A percentile compares a stretch with the other conserved stretches of the same genome.
These are phyloP conservation scores for Daubentonia madagascariensis DNA, from an alignment of 2,113 vertebrate genomes.

Conservation along the genomic window DNA sequence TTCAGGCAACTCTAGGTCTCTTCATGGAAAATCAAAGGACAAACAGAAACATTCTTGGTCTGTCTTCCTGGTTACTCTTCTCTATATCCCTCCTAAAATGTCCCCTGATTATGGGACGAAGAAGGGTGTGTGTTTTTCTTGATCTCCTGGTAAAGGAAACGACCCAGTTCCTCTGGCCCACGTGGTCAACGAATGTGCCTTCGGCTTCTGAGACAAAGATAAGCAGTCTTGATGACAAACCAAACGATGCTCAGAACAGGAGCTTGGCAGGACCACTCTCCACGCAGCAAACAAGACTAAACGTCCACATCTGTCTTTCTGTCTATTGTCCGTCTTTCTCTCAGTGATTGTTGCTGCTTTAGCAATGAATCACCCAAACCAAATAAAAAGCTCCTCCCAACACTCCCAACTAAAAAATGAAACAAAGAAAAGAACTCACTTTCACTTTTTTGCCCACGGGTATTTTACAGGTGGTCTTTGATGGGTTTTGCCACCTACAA, in stretches of 20 bases:
- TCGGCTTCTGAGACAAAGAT: neutral
- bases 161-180: neutral
- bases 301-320: fast-evolving
- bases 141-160: neutral
- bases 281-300: neutral
- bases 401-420: neutral
- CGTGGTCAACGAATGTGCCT: too few relatives aligned
- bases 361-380: neutral
- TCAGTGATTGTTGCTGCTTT: neutral
- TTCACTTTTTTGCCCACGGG: neutral
- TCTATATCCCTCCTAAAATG: neutral
- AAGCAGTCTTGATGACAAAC: neutral
- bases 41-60: neutral
- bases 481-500: neutral
- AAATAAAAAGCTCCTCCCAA: too few relatives aligned
- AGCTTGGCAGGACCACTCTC: neutral
- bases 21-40: neutral
- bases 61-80: neutral
- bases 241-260: neutral
- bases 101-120: neutral
- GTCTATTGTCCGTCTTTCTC: neutral
- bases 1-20: neutral
- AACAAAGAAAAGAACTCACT: fast-evolving
- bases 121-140: neutral
- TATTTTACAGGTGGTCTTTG: neutral